phyloP scores from a whole-genome alignment of 2,113 vertebrate species.

The Mungos mungo region DNA sequence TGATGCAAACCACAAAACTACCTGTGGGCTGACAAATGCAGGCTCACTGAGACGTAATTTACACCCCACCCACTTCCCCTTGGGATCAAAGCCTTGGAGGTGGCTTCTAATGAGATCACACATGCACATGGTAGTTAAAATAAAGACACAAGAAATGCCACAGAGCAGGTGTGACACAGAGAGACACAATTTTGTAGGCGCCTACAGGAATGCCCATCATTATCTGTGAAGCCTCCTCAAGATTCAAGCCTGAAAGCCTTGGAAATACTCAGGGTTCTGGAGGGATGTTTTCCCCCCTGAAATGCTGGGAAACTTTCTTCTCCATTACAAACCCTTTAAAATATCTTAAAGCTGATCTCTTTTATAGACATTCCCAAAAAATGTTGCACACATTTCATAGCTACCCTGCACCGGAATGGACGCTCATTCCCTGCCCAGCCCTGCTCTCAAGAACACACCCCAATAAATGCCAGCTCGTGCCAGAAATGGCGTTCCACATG shows the following conservation, averaged over 20 bases:
- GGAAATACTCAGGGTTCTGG: fast-evolving
- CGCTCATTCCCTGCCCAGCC: fast-evolving
- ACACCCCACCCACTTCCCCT: neutral
- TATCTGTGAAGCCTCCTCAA: neutral
- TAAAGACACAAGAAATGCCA: neutral
- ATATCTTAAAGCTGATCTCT: neutral
- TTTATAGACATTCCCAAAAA: neutral
- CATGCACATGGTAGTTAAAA: fast-evolving
- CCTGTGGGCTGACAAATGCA: fast-evolving
- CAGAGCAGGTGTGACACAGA: neutral
- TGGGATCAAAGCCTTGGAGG: neutral
- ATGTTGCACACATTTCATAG: neutral
- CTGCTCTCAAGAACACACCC: fast-evolving
- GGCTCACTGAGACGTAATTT: fast-evolving
- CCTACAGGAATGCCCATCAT: neutral
- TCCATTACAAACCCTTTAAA: neutral
- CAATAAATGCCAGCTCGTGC: neutral
- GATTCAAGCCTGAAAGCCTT: neutral
- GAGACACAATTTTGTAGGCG: neutral
- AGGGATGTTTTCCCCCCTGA: too few species aligned
- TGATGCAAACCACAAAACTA: neutral
- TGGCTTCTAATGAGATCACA: neutral
- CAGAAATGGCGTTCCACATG: too few species aligned
- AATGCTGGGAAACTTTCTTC: neutral
- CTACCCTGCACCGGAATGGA: neutral